Base-by-base conservation (phyloP, 2,113 vertebrate genomes). In the Erythrolamprus reginae region DNA sequence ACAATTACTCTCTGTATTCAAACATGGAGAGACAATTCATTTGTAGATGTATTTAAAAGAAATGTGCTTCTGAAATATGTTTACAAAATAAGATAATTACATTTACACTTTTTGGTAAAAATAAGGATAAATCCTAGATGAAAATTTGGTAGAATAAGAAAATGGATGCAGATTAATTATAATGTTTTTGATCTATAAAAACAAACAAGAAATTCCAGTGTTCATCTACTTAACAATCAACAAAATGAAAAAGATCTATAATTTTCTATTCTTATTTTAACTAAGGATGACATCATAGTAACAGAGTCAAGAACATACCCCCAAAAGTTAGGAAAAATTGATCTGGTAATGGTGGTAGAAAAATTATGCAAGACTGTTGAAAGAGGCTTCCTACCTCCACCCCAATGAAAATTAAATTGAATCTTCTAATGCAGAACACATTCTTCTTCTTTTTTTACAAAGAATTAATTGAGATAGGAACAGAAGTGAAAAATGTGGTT, bases 401-500 rank as follows among this genome's bases (percentile, higher is more conserved):
- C 7, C 17, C 33, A 42, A 21, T 77, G 33, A 42, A 77, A 77
- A 21, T 21, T 42, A 33, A 42, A 42, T 77, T 77, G 33, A 77
- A 38, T 2, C 6, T 77, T 77, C 61, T 42, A 77, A 38, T 77
- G 70, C 33, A 77, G 70, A 77, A 77, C 17, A 77, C 17, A 65
- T 65, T 65, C 61, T 65, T 38, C 26, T 21, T n/a, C n/a, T 52
- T 87, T 45, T 24, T 51, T 90, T 82, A 82, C 85, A 83, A 94
- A 7, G 93, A 65, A 52, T 92, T 86, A 95, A 95, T 82, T 92
- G 91, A 95, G 93, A 93, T 91, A 55, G 51, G 92, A 84, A 33
- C 82, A 94, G 65, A 95, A 92, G 89, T 90, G 93, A 91, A 94
- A 95, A 95, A 92, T 89, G 77, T 89, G 91, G 0, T 87, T 89